Conservation (phyloP, 1,140 invertebrate species). For the Dryas iulia region DNA sequence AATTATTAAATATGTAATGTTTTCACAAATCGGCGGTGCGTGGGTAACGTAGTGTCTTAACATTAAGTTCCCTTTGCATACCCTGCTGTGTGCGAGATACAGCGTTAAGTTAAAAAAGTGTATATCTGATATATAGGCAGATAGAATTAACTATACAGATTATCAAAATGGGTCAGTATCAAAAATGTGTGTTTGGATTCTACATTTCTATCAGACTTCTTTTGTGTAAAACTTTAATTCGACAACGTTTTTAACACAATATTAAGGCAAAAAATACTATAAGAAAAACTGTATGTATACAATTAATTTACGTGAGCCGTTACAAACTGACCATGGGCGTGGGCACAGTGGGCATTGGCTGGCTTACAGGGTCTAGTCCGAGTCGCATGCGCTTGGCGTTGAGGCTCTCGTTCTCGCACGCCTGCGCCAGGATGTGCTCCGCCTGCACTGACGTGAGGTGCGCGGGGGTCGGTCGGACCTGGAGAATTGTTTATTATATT, state of each 20-base stretch:
- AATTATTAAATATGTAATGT: too few relatives aligned
- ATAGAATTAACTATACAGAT: too few relatives aligned
- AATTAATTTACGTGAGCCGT: not conserved
- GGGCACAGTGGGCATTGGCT: conserved; percentile 50
- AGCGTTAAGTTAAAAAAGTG: too few relatives aligned
- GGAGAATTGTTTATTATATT: conserved; percentile 24
- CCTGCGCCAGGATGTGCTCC: conserved; percentile 96
- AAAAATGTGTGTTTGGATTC: not conserved
- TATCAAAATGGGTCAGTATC: not conserved
- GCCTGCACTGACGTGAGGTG: conserved; percentile 97
- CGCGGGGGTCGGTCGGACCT: conserved; percentile 95
- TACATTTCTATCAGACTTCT: too few relatives aligned
- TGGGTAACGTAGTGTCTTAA: too few relatives aligned
- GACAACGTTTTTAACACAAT: not conserved
- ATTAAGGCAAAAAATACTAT: not conserved
- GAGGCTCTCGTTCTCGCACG: conserved; percentile 97
- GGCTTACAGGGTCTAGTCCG: conserved; percentile 94
- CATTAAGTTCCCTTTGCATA: too few relatives aligned
- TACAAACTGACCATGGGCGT: conserved; percentile 73
- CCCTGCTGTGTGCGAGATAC: too few relatives aligned
- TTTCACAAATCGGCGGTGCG: too few relatives aligned
- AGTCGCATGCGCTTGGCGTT: conserved; percentile 98
- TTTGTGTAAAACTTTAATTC: not conserved
- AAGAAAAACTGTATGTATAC: not conserved
- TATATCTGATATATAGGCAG: too few relatives aligned